Conservation (phyloP, 2,797 vertebrate genomes). For the Poeciliopsis turneri region DNA sequence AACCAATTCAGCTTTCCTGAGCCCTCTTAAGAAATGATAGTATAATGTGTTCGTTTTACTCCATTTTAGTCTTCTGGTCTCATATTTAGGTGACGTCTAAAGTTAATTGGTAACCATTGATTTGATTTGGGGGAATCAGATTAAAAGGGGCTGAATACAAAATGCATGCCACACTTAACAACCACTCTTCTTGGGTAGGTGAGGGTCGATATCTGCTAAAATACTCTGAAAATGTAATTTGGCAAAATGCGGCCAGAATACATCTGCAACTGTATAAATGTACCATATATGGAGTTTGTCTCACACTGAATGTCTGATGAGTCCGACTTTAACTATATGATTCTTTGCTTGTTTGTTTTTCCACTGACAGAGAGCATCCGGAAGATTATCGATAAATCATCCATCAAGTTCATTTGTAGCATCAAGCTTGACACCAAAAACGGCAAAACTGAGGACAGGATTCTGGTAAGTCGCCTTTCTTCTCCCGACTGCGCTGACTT, state of each 20-base stretch:
- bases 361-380: slow-evolving; percentile 86
- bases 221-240: not conserved
- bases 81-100: not conserved
- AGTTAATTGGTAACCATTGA: not conserved
- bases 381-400: slow-evolving; percentile 84
- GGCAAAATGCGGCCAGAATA: not conserved
- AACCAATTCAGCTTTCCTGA: not conserved
- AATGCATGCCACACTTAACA: not conserved
- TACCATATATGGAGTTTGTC: not conserved
- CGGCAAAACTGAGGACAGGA: slow-evolving; percentile 88
- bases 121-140: not conserved
- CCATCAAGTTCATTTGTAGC: slow-evolving; percentile 84
- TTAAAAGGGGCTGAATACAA: not conserved
- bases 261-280: not conserved
- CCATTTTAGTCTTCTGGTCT: not conserved
- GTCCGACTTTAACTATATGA: not conserved
- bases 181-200: not conserved
- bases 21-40: not conserved
- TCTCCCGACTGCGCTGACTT: slow-evolving; percentile 2
- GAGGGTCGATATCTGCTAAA: not conserved
- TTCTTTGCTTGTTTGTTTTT: slow-evolving; percentile 40
- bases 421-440: slow-evolving; percentile 89
- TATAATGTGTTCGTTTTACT: not conserved
- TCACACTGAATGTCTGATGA: not conserved
- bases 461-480: slow-evolving; percentile 83